Percentiles rank a stretch among this genome's conserved stretches.
Evolutionary conservation across 2,797 vertebrate genomes (phyloP).

Genomic region (Cryptoprocta ferox): DNA sequence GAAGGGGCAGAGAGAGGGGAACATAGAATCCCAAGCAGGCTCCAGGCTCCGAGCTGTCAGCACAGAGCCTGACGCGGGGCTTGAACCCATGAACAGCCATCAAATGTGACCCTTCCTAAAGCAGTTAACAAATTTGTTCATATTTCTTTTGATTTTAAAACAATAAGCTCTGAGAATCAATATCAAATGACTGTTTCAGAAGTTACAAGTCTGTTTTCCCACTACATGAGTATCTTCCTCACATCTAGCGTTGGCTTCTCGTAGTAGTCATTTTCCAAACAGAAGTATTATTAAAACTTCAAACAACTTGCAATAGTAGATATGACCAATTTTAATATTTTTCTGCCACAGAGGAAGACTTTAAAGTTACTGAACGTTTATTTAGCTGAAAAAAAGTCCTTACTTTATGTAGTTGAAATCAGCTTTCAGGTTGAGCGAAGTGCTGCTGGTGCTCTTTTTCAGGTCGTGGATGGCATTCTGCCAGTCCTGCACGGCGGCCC

Average conservation of each 20-base stretch:
- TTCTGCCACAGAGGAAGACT: background rate
- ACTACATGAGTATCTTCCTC: background rate
- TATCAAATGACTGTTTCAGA: background rate
- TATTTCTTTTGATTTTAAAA: background rate
- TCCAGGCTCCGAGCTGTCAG: too few relatives aligned
- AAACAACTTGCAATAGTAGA: background rate
- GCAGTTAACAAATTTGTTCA: background rate
- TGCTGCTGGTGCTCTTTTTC: conserved; percentile 92
- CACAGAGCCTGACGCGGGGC: too few relatives aligned
- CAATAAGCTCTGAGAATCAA: background rate
- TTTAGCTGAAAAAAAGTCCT: conserved; percentile 62
- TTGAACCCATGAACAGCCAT: background rate
- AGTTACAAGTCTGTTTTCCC: background rate
- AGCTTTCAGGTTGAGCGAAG: conserved; percentile 92
- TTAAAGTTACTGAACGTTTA: background rate
- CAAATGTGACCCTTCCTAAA: conserved; percentile 1
- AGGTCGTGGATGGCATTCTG: conserved; percentile 92
- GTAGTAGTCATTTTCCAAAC: background rate
- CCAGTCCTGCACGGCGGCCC: conserved; percentile 97
- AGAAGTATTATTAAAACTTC: background rate
- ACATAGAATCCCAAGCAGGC: too few relatives aligned
- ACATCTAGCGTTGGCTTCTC: background rate
- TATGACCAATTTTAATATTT: background rate
- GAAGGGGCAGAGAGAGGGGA: too few relatives aligned
- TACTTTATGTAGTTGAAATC: conserved; percentile 98